Percentiles rank a stretch among this genome's conserved stretches.
Conservation (phyloP, 2,888 invertebrate genomes). For the Argynnis bischoffii region DNA sequence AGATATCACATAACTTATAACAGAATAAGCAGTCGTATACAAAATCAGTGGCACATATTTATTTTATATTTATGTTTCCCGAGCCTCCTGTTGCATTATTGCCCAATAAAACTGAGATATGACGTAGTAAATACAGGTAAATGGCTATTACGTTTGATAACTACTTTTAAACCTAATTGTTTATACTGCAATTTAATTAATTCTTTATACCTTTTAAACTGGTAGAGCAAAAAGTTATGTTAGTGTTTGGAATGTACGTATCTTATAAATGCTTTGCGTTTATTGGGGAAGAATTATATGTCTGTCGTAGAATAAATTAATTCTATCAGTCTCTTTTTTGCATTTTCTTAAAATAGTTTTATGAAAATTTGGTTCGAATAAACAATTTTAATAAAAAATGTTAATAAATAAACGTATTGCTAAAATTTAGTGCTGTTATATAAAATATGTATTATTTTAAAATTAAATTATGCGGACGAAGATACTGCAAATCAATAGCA, state of each 20-base stretch:
- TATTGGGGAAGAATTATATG: too few species aligned
- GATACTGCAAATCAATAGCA: too few species aligned
- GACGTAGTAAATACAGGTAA: conserved; percentile 31
- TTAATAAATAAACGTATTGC: too few species aligned
- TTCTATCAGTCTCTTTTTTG: too few species aligned
- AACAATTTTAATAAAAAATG: too few species aligned
- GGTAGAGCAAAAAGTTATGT: conserved; percentile 9
- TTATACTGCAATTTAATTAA: conserved; percentile 31
- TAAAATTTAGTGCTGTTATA: too few species aligned
- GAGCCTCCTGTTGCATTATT: conserved; percentile 30
- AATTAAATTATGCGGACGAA: too few species aligned
- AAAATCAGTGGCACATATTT: conserved; percentile 35
- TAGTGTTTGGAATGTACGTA: background rate
- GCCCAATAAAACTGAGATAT: conserved; percentile 30
- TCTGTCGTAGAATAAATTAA: too few species aligned
- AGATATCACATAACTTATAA: conserved; percentile 19
- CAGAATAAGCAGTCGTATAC: conserved; percentile 22
- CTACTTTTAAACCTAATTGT: conserved; percentile 30
- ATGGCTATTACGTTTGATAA: conserved; percentile 32
- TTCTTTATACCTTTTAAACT: conserved; percentile 18
- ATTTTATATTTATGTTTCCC: conserved; percentile 28
- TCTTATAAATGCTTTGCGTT: too few species aligned
- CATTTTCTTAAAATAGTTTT: too few species aligned
- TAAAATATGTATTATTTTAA: too few species aligned
- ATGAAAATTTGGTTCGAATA: too few species aligned